Evolutionary conservation across 2,797 vertebrate genomes (phyloP).

Genomic region (Macroramphosus scolopax): DNA sequence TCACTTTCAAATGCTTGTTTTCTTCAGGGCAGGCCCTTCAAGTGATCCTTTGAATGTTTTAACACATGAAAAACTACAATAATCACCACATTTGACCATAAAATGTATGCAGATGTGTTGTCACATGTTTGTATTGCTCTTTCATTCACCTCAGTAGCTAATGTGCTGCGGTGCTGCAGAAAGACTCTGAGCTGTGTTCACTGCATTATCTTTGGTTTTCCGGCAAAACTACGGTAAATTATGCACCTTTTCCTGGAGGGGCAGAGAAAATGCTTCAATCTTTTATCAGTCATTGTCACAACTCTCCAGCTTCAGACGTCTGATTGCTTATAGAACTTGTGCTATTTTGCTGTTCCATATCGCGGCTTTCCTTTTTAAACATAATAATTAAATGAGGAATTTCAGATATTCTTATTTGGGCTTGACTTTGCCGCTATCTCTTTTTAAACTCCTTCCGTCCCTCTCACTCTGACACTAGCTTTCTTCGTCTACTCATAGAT

Average conservation of each 20-base stretch:
- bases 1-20: too few relatives aligned
- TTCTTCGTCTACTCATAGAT: slow-evolving; percentile 75
- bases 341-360: slow-evolving; percentile 46
- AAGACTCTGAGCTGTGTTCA: slow-evolving; percentile 7
- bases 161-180: slow-evolving; percentile 11
- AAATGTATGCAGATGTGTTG: background rate
- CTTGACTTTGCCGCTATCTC: slow-evolving; percentile 65
- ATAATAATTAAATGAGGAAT: slow-evolving; percentile 59
- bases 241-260: slow-evolving; percentile 37
- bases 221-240: slow-evolving; percentile 27
- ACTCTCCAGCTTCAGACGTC: slow-evolving; percentile 36
- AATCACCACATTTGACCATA: slow-evolving; percentile 1
- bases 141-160: slow-evolving; percentile 12
- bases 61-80: background rate
- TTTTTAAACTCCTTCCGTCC: slow-evolving; percentile 46
- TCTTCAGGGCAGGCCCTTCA: too few relatives aligned
- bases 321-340: slow-evolving; percentile 54
- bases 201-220: slow-evolving; percentile 20
- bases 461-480: slow-evolving; percentile 42
- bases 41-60: too few relatives aligned
- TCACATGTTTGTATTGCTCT: background rate
- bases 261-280: slow-evolving; percentile 28
- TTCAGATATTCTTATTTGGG: slow-evolving; percentile 61
- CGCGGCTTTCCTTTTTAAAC: slow-evolving; percentile 37
- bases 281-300: slow-evolving; percentile 52